Conservation (phyloP, 2,113 vertebrate species). For the Aplodontia rufa region DNA sequence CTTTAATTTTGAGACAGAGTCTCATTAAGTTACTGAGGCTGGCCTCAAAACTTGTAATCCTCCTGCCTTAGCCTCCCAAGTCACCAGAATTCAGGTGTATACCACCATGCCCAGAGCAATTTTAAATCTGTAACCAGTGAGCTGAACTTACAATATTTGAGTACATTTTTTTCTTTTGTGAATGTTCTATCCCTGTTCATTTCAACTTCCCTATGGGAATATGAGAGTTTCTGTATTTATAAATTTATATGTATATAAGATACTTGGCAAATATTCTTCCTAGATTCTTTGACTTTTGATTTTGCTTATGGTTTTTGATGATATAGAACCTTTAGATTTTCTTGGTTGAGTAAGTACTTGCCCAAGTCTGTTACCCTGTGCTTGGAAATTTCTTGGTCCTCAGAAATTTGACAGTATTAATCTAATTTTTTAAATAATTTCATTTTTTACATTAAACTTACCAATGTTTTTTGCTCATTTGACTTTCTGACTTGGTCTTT, state of each 20-base stretch:
- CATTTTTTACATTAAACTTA: neutral
- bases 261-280: neutral
- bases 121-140: neutral
- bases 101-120: neutral
- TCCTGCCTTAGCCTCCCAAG: too few species aligned
- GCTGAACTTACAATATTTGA: neutral
- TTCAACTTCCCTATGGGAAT: neutral
- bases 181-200: neutral
- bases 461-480: neutral
- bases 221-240: neutral
- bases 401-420: neutral
- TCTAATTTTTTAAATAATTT: neutral
- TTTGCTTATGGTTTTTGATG: neutral
- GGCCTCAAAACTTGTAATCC: too few species aligned
- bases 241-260: too few species aligned
- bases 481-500: too few species aligned
- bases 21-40: too few species aligned
- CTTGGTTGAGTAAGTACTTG: neutral
- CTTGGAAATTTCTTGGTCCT: slow-evolving; percentile 34
- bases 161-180: neutral
- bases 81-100: too few species aligned
- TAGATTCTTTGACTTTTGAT: neutral
- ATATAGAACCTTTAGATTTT: neutral
- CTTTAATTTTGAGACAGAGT: too few species aligned
- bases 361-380: neutral